Conservation (phyloP, 2,797 vertebrate species). For the Arrhamphus sclerolepis region DNA sequence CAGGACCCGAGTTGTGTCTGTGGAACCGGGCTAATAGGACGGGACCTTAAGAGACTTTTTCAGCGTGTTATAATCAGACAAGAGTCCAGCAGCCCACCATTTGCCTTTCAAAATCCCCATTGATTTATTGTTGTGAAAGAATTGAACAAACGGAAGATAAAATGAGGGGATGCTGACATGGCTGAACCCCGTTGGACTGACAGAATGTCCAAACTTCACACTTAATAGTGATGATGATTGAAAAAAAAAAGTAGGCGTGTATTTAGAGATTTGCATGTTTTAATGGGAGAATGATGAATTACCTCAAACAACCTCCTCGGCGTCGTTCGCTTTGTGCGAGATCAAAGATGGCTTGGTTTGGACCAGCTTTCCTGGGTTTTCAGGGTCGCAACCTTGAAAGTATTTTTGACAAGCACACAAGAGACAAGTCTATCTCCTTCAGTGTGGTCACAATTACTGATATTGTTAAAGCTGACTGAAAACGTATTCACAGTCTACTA, state of each 20-base stretch:
- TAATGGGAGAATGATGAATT: slow-evolving; percentile 45
- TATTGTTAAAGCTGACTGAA: slow-evolving; percentile 13
- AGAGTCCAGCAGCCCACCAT: slow-evolving; percentile 40
- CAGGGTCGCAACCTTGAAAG: slow-evolving; percentile 54
- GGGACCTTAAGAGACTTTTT: slow-evolving; percentile 20
- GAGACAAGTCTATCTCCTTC: slow-evolving; percentile 50
- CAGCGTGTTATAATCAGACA: slow-evolving; percentile 19
- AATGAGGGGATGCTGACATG: slow-evolving; percentile 34
- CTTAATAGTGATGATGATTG: slow-evolving; percentile 14
- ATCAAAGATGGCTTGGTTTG: slow-evolving; percentile 64
- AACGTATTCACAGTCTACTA: slow-evolving; percentile 26
- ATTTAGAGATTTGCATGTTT: slow-evolving; percentile 68
- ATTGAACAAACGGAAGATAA: slow-evolving; percentile 51
- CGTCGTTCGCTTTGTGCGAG: slow-evolving; percentile 6
- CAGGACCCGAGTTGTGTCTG: slow-evolving; percentile 28
- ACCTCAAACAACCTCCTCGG: slow-evolving; percentile 19
- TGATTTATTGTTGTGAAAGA: slow-evolving; percentile 56
- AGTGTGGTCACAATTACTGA: slow-evolving; percentile 37
- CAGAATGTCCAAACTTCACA: slow-evolving; percentile 8
- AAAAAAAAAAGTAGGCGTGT: slow-evolving; percentile 20
- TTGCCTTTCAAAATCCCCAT: slow-evolving; percentile 25
- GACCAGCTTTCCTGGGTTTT: slow-evolving; percentile 46
- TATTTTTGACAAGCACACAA: slow-evolving; percentile 56
- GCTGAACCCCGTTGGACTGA: slow-evolving; percentile 39
- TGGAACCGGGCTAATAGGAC: slow-evolving; percentile 27